Conservation (phyloP, 2,113 vertebrate species). For the Planiliza haematocheilus region DNA sequence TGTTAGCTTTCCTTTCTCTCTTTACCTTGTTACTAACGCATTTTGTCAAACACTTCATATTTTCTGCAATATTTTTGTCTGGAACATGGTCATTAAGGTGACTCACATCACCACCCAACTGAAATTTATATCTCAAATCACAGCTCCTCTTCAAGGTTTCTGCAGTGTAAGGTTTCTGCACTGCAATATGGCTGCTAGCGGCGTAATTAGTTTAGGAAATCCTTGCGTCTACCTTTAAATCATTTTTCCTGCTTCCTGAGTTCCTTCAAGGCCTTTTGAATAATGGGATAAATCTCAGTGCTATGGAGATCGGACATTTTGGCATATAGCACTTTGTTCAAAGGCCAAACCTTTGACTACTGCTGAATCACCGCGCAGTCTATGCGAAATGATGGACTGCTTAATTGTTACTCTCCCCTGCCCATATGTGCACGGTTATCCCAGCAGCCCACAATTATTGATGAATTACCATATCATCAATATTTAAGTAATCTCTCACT, state of each 20-base stretch:
- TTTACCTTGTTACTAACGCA: slow-evolving; percentile 1
- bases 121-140: slow-evolving; percentile 32
- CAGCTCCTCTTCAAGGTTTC: slow-evolving; percentile 27
- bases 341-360: slow-evolving; percentile 21
- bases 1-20: slow-evolving; percentile 4
- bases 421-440: slow-evolving; percentile 54
- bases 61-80: slow-evolving; percentile 6
- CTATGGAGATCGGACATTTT: slow-evolving; percentile 19
- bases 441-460: slow-evolving; percentile 64
- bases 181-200: slow-evolving; percentile 4
- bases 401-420: slow-evolving; percentile 65
- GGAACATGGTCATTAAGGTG: slow-evolving; percentile 33
- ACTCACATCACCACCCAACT: not conserved
- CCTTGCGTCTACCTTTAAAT: slow-evolving; percentile 50
- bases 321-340: slow-evolving; percentile 18
- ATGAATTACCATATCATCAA: slow-evolving; percentile 76
- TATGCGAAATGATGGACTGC: slow-evolving; percentile 62
- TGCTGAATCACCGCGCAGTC: slow-evolving; percentile 11
- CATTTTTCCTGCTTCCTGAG: slow-evolving; percentile 15
- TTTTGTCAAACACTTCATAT: slow-evolving; percentile 5
- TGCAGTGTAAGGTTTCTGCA: slow-evolving; percentile 15
- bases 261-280: slow-evolving; percentile 42
- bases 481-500: slow-evolving; percentile 65
- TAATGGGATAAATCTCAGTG: slow-evolving; percentile 38
- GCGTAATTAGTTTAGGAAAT: slow-evolving; percentile 48